Percentiles rank a stretch among this genome's conserved stretches.
Evolutionary conservation across 1,140 invertebrate species (phyloP).

Genomic region (Chionoecetes opilio): DNA sequence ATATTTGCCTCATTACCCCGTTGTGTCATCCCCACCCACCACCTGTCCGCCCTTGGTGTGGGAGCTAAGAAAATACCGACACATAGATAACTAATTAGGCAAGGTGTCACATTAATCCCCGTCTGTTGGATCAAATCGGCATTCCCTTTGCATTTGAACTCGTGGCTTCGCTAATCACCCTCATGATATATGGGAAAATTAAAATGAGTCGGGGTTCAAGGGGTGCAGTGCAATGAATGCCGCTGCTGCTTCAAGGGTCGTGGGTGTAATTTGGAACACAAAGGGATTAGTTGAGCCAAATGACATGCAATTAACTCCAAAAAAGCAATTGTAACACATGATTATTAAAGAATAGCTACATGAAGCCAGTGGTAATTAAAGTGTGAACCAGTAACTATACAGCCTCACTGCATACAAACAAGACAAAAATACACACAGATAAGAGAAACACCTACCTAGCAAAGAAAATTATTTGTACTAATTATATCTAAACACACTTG

Average conservation of each 20-base stretch:
- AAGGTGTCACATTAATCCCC: conserved; percentile 9
- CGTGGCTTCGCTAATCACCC: not conserved
- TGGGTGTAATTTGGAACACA: not conserved
- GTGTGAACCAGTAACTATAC: no score
- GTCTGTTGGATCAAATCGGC: not conserved
- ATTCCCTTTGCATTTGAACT: not conserved
- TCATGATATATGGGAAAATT: conserved; percentile 12
- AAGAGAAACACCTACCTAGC: no score
- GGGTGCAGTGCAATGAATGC: not conserved
- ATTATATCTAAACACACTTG: not conserved
- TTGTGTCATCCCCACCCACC: not conserved
- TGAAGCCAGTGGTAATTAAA: not conserved
- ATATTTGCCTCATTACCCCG: conserved; percentile 16
- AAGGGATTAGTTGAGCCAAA: conserved; percentile 5
- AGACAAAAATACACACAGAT: no score
- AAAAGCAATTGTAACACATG: not conserved
- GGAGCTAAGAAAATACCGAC: not conserved
- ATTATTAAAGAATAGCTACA: not conserved
- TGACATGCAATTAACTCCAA: not conserved
- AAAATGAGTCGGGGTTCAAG: not conserved
- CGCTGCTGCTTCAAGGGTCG: not conserved
- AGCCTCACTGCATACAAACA: not conserved
- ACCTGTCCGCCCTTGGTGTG: not conserved
- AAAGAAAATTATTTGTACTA: not conserved
- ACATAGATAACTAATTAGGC: not conserved